Evolutionary conservation across 2,797 vertebrate genomes (phyloP).

Genomic region (Sebastes matsubarae): DNA sequence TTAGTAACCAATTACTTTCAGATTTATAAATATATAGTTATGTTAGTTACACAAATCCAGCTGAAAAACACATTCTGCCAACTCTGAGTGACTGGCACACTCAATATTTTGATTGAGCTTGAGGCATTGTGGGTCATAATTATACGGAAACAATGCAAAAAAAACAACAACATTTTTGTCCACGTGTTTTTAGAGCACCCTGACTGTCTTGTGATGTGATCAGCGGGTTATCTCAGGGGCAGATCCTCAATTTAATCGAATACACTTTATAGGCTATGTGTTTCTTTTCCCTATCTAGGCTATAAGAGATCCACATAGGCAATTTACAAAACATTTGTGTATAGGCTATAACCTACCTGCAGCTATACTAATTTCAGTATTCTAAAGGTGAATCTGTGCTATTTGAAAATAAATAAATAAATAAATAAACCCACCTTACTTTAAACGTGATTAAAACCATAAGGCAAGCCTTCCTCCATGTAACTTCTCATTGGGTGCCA

Average conservation of each 20-base stretch:
- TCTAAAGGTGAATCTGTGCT: neutral
- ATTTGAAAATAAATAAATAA: neutral
- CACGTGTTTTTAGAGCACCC: neutral
- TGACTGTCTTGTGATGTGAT: neutral
- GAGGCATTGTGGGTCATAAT: neutral
- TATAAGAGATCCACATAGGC: neutral
- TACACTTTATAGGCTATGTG: neutral
- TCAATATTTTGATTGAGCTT: neutral
- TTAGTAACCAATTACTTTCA: neutral
- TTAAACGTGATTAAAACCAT: neutral
- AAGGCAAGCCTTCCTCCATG: conserved; percentile 15
- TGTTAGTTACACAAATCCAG: neutral
- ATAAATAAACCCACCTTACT: conserved; percentile 13
- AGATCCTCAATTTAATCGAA: neutral
- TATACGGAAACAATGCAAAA: neutral
- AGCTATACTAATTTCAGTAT: neutral
- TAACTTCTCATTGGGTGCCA: neutral
- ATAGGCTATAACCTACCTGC: neutral
- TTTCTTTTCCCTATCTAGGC: neutral
- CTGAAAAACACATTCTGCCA: neutral
- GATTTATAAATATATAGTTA: neutral
- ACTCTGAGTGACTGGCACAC: neutral
- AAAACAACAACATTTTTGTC: neutral
- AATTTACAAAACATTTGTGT: neutral
- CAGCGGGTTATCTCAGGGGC: neutral